Percentiles rank a stretch among this genome's conserved stretches.
Conservation (phyloP, 1,140 invertebrate species). For the Diachasma alloeum region DNA sequence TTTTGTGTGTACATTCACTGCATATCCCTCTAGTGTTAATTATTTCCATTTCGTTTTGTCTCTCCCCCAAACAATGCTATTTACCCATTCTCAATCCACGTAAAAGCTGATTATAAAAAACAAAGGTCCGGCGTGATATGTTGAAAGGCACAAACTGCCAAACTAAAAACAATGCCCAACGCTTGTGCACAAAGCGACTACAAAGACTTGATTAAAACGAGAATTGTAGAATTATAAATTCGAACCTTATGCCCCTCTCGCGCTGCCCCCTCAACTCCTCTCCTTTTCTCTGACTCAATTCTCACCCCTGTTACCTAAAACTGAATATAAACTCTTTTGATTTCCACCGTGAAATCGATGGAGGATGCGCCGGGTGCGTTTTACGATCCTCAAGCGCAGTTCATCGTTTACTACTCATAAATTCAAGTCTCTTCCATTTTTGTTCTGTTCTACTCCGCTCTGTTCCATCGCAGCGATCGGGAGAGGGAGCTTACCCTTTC, state of each 20-base stretch:
- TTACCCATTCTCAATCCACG: constrained; percentile 38
- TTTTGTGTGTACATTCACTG: background rate
- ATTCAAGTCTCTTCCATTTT: constrained; percentile 8
- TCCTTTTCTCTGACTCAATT: constrained; percentile 7
- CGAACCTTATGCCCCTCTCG: background rate
- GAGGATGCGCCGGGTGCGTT: constrained; percentile 41
- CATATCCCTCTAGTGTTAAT: background rate
- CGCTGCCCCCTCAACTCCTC: background rate
- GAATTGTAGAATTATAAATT: constrained; percentile 57
- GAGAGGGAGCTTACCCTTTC: background rate
- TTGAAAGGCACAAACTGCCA: constrained; percentile 6
- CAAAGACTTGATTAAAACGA: constrained; percentile 55
- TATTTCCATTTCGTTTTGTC: background rate
- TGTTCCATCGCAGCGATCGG: background rate
- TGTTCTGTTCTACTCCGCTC: background rate
- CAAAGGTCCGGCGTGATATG: constrained; percentile 40
- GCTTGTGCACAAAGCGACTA: constrained; percentile 47
- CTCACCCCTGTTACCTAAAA: constrained; percentile 1
- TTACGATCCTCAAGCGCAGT: constrained; percentile 24
- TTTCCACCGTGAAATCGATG: constrained; percentile 22
- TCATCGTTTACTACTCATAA: constrained; percentile 22
- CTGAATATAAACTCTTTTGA: background rate
- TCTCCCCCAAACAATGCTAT: constrained; percentile 30
- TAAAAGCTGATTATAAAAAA: constrained; percentile 58
- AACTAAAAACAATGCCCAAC: constrained; percentile 15